Evolutionary conservation across 1,140 invertebrate species (phyloP).

Genomic region (Phymastichus coffea): DNA sequence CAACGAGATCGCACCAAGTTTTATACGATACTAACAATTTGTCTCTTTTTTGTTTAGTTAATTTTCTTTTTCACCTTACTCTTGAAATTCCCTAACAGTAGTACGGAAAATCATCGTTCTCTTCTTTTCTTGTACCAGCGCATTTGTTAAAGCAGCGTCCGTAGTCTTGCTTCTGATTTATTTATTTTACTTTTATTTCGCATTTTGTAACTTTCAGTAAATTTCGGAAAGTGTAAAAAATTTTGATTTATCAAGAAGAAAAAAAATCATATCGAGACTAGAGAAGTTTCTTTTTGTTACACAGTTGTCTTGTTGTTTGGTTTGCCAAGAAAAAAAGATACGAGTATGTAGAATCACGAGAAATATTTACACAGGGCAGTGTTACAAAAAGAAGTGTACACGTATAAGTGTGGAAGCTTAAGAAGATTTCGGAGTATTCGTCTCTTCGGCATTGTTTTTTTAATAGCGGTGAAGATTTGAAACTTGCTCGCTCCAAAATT

Average conservation of each 20-base stretch:
- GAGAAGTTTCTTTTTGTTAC: neutral
- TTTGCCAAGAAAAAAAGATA: conserved; percentile 10
- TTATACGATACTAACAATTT: conserved; percentile 13
- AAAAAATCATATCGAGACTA: too few relatives aligned
- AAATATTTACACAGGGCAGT: conserved; percentile 22
- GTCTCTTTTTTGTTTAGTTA: neutral
- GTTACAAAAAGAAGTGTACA: conserved; percentile 19
- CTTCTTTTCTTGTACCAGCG: conserved; percentile 15
- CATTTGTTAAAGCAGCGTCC: neutral
- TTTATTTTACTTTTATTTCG: neutral
- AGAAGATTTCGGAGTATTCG: neutral
- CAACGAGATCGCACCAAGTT: conserved; percentile 21
- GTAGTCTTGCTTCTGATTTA: neutral
- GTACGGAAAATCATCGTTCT: neutral
- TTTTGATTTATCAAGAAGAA: too few relatives aligned
- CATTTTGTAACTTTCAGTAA: too few relatives aligned
- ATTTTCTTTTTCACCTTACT: neutral
- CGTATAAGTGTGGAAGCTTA: neutral
- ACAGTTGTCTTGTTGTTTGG: neutral
- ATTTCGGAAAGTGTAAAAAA: too few relatives aligned
- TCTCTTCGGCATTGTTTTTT: neutral
- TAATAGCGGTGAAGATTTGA: neutral
- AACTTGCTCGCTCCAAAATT: neutral
- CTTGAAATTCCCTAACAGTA: neutral
- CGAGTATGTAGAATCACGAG: neutral